phyloP scores from a whole-genome alignment of 2,113 vertebrate genomes.

The Gorilla gorilla region DNA sequence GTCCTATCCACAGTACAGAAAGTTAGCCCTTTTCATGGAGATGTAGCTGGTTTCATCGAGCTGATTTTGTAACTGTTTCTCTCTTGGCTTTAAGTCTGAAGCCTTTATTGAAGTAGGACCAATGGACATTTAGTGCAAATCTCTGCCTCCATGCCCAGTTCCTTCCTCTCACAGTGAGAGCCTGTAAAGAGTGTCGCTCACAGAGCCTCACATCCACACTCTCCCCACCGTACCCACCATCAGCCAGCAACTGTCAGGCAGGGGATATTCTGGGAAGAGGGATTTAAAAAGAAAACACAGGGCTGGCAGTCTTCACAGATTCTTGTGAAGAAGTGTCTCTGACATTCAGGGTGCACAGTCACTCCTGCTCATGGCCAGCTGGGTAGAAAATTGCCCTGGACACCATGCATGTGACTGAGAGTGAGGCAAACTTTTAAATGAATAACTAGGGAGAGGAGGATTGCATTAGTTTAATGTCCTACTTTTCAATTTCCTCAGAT shows the following conservation, averaged over 20 bases:
- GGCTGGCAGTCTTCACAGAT: background rate
- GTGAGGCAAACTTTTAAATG: background rate
- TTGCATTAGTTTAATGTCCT: background rate
- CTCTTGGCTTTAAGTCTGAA: conserved; percentile 34
- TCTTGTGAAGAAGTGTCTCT: background rate
- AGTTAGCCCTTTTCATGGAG: background rate
- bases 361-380: background rate
- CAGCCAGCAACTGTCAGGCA: background rate
- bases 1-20: background rate
- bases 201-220: background rate
- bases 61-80: conserved; percentile 4
- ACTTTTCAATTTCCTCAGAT: background rate
- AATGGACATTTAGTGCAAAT: background rate
- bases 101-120: background rate
- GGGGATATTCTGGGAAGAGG: background rate
- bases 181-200: background rate
- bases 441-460: background rate
- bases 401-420: background rate
- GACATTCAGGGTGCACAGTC: background rate
- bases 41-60: background rate
- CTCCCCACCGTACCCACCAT: background rate
- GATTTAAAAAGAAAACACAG: background rate
- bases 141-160: background rate
- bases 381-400: background rate
- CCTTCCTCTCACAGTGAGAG: background rate